Base-by-base conservation (phyloP, 2,113 vertebrate genomes). In the Hippocampus comes region DNA sequence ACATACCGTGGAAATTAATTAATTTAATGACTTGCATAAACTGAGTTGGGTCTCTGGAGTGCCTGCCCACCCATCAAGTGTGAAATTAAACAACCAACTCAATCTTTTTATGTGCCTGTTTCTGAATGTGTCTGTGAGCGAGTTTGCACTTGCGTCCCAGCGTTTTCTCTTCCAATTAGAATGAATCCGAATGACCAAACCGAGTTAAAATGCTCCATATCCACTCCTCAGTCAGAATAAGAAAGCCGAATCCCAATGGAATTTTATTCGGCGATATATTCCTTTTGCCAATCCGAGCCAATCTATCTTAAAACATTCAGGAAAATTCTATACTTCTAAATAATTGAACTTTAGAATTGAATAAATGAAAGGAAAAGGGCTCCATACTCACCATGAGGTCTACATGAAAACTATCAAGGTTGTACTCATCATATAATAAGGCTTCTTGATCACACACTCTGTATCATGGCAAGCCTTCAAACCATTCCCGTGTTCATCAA, bases 381-480 rank as follows among this genome's bases (percentile, higher is more conserved):
- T 57, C n/a, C 23, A 27, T n/a, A 59, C 25, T 59, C 23, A 27
- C 56, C 12, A 59, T 15, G 12, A 27, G 12, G 2, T 15, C 23
- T 14, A 38, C 34, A 38, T 38, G 34, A 38, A 38, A 38, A 59
- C 12, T 27, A 59, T 27, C 56, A 59, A 25, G 55, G 55, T 25
- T 23, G 9, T 57, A 57, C 23, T 27, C 11, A 59, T 27, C 56
- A 27, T 27, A 68, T 69, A 75, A 68, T 69, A 77, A 63, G 41
- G 4, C 43, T 74, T 69, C 43, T 43, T 79, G 60, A 63, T 83
- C 64, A 56, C 59, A 60, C 2, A 17, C 34, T 27, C 51, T 83
- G 38, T 41, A 48, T 73, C 41, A 71, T 15, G 56, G 55, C 34
- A 38, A 38, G 34, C 34, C 34, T 38, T 38, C 34, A 38, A 81